Evolutionary conservation across 2,113 vertebrate genomes (phyloP).

Genomic region (Columba janthina): DNA sequence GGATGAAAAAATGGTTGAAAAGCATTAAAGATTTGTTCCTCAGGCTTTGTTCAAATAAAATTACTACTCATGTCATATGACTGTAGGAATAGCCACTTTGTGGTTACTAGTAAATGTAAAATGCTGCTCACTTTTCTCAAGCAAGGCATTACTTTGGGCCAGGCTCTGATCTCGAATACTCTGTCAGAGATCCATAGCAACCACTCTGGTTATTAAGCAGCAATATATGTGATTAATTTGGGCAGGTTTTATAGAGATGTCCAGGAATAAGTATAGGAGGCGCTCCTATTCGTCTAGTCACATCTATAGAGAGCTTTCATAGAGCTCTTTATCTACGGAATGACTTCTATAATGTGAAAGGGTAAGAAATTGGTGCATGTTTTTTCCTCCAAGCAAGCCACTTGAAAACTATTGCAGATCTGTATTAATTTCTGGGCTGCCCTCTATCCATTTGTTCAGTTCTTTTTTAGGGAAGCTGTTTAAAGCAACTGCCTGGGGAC

Average conservation of each 20-base stretch:
- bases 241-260: not conserved
- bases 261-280: not conserved
- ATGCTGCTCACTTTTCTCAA: not conserved
- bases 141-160: not conserved
- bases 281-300: not conserved
- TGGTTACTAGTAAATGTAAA: not conserved
- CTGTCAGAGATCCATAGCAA: not conserved
- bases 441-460: not conserved
- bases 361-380: not conserved
- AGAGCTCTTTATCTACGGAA: not conserved
- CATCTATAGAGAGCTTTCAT: not conserved
- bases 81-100: not conserved
- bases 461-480: not conserved
- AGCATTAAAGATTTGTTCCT: slow-evolving; percentile 12
- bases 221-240: not conserved
- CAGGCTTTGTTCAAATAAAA: slow-evolving; percentile 13
- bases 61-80: not conserved
- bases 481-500: not conserved
- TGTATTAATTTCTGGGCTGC: slow-evolving; percentile 20
- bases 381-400: not conserved
- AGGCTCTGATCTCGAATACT: not conserved
- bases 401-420: not conserved
- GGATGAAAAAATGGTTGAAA: slow-evolving; percentile 42
- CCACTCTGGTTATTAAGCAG: not conserved
- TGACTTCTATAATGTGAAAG: not conserved